Evolutionary conservation across 2,113 vertebrate genomes (phyloP).

Genomic region (Nibea coibor): DNA sequence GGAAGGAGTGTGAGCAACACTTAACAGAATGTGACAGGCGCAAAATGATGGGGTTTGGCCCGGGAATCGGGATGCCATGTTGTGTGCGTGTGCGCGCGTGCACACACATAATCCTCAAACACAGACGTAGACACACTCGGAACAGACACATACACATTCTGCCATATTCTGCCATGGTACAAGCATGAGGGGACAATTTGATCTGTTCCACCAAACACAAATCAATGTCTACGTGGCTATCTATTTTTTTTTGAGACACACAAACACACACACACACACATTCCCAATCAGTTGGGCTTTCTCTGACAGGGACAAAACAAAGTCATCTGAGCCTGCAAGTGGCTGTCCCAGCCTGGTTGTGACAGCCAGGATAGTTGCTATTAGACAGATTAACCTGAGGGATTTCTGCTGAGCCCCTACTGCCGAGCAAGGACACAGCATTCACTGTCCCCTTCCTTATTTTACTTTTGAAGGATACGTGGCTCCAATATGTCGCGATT

Average conservation of each 20-base stretch:
- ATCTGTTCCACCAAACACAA: slow-evolving; percentile 67
- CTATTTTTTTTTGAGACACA: slow-evolving; percentile 40
- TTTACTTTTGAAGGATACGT: slow-evolving; percentile 7
- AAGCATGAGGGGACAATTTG: slow-evolving; percentile 65
- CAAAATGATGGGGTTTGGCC: slow-evolving; percentile 78
- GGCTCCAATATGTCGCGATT: neutral
- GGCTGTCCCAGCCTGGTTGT: slow-evolving; percentile 32
- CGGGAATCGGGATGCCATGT: slow-evolving; percentile 33
- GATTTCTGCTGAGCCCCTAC: slow-evolving; percentile 32
- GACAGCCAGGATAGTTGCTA: slow-evolving; percentile 60
- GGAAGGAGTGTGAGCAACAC: slow-evolving; percentile 62
- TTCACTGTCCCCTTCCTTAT: slow-evolving; percentile 19
- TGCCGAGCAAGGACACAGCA: slow-evolving; percentile 43
- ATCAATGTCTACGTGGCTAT: slow-evolving; percentile 59
- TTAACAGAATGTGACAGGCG: slow-evolving; percentile 77
- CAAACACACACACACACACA: slow-evolving; percentile 9
- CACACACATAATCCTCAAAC: neutral
- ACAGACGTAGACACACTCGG: neutral
- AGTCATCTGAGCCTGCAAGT: slow-evolving; percentile 54
- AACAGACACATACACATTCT: slow-evolving; percentile 11
- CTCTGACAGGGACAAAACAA: slow-evolving; percentile 59
- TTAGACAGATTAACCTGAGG: slow-evolving; percentile 57
- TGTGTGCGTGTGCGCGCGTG: neutral
- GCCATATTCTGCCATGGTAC: slow-evolving; percentile 12
- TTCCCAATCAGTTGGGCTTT: slow-evolving; percentile 48